Conservation (phyloP, 2,888 invertebrate species). For the Cantharis rustica region DNA sequence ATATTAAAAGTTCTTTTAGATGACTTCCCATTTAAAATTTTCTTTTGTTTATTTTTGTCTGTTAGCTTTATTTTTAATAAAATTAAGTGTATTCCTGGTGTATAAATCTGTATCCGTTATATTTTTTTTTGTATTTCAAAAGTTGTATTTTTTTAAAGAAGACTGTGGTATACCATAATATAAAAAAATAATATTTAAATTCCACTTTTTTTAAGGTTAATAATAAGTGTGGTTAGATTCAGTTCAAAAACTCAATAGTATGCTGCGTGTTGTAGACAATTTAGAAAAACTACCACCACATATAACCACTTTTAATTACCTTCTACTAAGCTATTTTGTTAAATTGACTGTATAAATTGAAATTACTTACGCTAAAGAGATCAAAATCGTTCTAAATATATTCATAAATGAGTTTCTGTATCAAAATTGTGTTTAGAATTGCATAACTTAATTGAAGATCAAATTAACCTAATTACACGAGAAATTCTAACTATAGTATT, state of each 20-base stretch:
- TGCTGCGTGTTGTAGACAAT: not conserved
- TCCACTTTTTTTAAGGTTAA: not conserved
- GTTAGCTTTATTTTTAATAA: not conserved
- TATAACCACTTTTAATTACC: not conserved
- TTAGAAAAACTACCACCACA: not conserved
- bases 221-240: not conserved
- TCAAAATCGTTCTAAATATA: not conserved
- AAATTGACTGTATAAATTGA: not conserved
- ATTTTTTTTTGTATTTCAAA: not conserved
- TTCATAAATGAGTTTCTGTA: not conserved
- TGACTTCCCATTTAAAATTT: not conserved
- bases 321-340: not conserved
- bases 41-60: not conserved
- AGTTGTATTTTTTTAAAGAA: not conserved
- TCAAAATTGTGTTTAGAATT: not conserved
- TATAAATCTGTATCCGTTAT: not conserved
- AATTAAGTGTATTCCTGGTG: not conserved
- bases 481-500: not conserved
- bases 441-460: not conserved
- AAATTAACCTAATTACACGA: not conserved
- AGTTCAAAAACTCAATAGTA: not conserved
- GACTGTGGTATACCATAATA: not conserved
- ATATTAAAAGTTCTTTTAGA: not conserved
- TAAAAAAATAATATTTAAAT: not conserved
- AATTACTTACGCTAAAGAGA: not conserved